phyloP scores from a whole-genome alignment of 2,888 invertebrate species.

The Globia sparganii region DNA sequence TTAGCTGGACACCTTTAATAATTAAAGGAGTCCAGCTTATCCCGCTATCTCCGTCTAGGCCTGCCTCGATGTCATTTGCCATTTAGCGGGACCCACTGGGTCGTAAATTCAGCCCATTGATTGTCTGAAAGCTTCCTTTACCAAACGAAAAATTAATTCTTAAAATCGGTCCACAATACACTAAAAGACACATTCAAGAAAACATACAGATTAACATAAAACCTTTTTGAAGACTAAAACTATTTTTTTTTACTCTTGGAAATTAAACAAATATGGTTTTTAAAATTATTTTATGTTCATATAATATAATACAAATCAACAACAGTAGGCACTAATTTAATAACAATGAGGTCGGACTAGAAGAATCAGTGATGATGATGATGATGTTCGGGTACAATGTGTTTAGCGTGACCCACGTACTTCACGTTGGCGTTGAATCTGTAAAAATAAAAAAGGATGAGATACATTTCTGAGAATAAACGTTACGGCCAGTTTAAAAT shows the following conservation, averaged over 20 bases:
- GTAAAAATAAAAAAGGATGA: neutral
- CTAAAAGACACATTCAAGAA: too few relatives aligned
- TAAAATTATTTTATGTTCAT: constrained; percentile 7
- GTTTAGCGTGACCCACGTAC: constrained; percentile 63
- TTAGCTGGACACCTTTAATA: too few relatives aligned
- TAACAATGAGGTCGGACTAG: constrained; percentile 5
- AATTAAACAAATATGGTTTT: neutral
- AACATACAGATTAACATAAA: too few relatives aligned
- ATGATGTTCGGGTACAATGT: constrained; percentile 64
- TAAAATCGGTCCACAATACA: too few relatives aligned
- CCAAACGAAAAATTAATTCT: too few relatives aligned
- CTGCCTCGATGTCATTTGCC: too few relatives aligned
- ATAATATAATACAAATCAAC: constrained; percentile 32
- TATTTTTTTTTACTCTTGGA: neutral
- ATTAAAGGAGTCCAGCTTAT: too few relatives aligned
- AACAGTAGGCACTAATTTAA: constrained; percentile 11
- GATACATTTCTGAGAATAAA: neutral
- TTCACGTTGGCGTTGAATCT: constrained; percentile 77
- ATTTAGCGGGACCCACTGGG: too few relatives aligned
- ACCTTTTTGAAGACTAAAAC: too few relatives aligned
- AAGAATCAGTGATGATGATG: constrained; percentile 45
- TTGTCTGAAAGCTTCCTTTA: too few relatives aligned
- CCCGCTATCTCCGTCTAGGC: too few relatives aligned
- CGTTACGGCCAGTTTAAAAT: neutral
- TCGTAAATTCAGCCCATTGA: too few relatives aligned